Conservation (phyloP, 2,888 invertebrate species). For the Heliconius aoede region DNA sequence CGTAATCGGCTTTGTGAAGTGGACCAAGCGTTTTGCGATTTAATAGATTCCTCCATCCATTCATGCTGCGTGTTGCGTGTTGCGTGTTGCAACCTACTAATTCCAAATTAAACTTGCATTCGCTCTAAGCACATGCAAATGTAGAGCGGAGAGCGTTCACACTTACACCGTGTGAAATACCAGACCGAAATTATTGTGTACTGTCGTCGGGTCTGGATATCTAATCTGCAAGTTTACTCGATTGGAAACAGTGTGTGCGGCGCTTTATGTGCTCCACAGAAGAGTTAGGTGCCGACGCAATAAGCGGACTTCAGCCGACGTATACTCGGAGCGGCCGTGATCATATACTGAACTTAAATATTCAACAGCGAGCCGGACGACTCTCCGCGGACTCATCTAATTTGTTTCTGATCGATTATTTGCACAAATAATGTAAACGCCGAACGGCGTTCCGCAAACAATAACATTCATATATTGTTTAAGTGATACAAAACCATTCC, state of each 20-base stretch:
- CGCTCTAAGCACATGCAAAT: constrained; percentile 46
- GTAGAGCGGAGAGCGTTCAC: constrained; percentile 51
- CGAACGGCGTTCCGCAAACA: background rate
- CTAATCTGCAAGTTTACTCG: constrained; percentile 52
- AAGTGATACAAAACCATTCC: constrained; percentile 15
- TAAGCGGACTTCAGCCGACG: too few species aligned
- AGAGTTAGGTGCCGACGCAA: constrained; percentile 43
- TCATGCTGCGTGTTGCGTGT: constrained; percentile 47
- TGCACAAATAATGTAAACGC: constrained; percentile 3
- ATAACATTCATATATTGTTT: constrained; percentile 18
- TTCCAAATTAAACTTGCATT: constrained; percentile 52
- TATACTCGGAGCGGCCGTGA: constrained; percentile 29
- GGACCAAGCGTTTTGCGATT: constrained; percentile 44
- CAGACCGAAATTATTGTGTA: constrained; percentile 52
- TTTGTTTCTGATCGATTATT: constrained; percentile 4
- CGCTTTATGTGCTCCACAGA: constrained; percentile 48
- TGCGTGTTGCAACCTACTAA: constrained; percentile 51
- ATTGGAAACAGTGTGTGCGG: constrained; percentile 48
- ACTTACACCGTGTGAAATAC: constrained; percentile 50
- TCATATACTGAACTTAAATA: constrained; percentile 35
- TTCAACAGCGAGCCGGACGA: constrained; percentile 21
- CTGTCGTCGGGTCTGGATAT: constrained; percentile 52
- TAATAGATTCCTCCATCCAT: constrained; percentile 45
- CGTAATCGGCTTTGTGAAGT: constrained; percentile 37
- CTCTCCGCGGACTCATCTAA: background rate